phyloP scores from a whole-genome alignment of 2,888 invertebrate genomes.

The Adelognathus sp. region DNA sequence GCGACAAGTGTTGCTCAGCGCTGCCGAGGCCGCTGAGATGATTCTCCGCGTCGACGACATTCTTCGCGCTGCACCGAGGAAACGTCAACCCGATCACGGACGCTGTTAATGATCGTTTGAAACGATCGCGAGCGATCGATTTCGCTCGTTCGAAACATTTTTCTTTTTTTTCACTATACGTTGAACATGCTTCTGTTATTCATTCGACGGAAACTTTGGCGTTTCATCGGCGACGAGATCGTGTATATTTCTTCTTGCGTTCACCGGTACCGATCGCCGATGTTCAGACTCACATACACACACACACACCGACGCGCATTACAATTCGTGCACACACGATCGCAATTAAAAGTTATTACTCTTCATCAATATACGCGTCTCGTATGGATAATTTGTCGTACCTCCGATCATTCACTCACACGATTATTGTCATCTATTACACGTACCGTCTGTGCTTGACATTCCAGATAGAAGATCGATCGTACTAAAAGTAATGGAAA shows the following conservation, averaged over 20 bases:
- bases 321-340: neutral
- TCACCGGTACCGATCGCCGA: neutral
- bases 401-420: slow-evolving; percentile 14
- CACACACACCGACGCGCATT: too few relatives aligned
- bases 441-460: neutral
- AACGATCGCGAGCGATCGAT: neutral
- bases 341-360: neutral
- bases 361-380: slow-evolving; percentile 11
- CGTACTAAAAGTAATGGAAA: neutral
- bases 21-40: slow-evolving; percentile 99
- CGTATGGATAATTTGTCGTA: neutral
- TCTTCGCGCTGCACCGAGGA: slow-evolving; percentile 94
- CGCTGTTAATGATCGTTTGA: slow-evolving; percentile 84
- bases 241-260: slow-evolving; percentile 24
- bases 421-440: slow-evolving; percentile 22
- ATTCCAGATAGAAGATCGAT: slow-evolving; percentile 1
- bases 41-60: slow-evolving; percentile 99
- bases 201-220: slow-evolving; percentile 8
- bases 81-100: slow-evolving; percentile 92
- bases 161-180: slow-evolving; percentile 26
- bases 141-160: neutral
- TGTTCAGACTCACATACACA: neutral
- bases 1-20: slow-evolving; percentile 96
- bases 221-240: slow-evolving; percentile 9
- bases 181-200: slow-evolving; percentile 31